Base-by-base conservation (phyloP, 2,797 vertebrate genomes). In the Eupleurogrammus muticus region DNA sequence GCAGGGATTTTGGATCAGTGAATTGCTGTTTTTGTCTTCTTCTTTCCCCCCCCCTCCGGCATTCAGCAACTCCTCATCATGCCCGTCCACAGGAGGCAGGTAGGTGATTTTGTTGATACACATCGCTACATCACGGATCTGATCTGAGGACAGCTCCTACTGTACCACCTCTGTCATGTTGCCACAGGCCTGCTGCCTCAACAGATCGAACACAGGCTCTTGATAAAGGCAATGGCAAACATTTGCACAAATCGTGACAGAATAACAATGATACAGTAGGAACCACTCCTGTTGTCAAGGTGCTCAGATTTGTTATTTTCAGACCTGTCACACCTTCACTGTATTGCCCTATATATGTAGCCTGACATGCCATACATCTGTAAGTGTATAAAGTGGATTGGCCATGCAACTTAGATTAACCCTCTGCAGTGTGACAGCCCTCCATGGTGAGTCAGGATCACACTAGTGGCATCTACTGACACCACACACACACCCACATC, bases 41-140 rank as follows among this genome's bases (percentile, higher is more conserved):
- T 54, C 32, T 24, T 23, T n/a, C n/a, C n/a, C n/a, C n/a, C n/a
- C n/a, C n/a, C n/a, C n/a, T n/a, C n/a, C 82, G 68, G 72, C 36
- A 63, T 80, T 57, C 40, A 69, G 62, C 57, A 35, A 46, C 49
- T 17, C 1, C 53, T 70, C 79, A 84, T 69, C 78, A 93, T 93
- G 91, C 49, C 49, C 0, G 50, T 2, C 35, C 89, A 93, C 84
- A 90, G 42, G 84, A 90, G 92, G 51, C 91, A 93, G 90, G 92
- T 93, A 84, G 63, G 91, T 68, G 61, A 69, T 71, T 48, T 6
- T 52, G 34, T 49, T 56, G 50, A n/a, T 48, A 11, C 28, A 38
- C 7, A 35, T 42, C 5, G 28, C 60, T 28, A 17, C 6, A 42
- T 5, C 32, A 2, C 21, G 17, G 7, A 55, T 42, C 66, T 75